A percentile compares a stretch with the other conserved stretches of the same genome.
phyloP scores from a whole-genome alignment of 2,113 vertebrate species.

The Coregonus clupeaformis region DNA sequence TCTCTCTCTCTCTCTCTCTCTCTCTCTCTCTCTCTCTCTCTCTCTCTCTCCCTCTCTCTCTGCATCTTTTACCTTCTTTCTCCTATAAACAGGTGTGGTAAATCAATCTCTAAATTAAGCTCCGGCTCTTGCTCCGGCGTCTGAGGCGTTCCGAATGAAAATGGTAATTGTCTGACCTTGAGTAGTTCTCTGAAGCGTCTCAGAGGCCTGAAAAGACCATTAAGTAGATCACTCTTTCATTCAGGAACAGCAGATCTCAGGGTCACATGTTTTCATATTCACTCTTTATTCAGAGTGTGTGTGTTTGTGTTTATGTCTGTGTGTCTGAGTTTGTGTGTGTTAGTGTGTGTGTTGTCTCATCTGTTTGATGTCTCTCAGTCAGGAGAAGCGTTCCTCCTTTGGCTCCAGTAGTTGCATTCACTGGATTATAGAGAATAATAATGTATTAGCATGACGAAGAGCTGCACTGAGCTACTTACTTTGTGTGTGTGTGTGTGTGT shows the following conservation, averaged over 20 bases:
- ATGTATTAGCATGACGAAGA: constrained; percentile 34
- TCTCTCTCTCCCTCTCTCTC: too few species aligned
- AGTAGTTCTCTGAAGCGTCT: constrained; percentile 42
- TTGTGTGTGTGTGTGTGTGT: not conserved
- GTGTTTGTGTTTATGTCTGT: not conserved
- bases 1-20: too few species aligned
- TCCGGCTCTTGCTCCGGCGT: constrained; percentile 58
- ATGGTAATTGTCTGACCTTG: constrained; percentile 67
- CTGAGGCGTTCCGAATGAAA: constrained; percentile 51
- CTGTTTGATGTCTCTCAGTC: not conserved
- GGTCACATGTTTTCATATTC: too few species aligned
- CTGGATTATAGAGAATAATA: constrained; percentile 28
- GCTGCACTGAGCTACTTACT: not conserved
- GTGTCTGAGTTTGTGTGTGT: constrained; percentile 11
- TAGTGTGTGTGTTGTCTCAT: not conserved
- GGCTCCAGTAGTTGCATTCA: constrained; percentile 8
- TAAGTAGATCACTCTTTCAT: constrained; percentile 36
- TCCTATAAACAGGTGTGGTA: constrained; percentile 42
- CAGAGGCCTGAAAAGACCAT: constrained; percentile 51
- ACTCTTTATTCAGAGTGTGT: too few species aligned
- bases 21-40: too few species aligned
- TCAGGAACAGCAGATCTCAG: constrained; percentile 35
- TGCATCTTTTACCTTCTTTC: not conserved
- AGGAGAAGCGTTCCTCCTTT: constrained; percentile 16
- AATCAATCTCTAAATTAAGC: constrained; percentile 71